Evolutionary conservation across 2,113 vertebrate species (phyloP).

Genomic region (Nyctereutes procyonoides): DNA sequence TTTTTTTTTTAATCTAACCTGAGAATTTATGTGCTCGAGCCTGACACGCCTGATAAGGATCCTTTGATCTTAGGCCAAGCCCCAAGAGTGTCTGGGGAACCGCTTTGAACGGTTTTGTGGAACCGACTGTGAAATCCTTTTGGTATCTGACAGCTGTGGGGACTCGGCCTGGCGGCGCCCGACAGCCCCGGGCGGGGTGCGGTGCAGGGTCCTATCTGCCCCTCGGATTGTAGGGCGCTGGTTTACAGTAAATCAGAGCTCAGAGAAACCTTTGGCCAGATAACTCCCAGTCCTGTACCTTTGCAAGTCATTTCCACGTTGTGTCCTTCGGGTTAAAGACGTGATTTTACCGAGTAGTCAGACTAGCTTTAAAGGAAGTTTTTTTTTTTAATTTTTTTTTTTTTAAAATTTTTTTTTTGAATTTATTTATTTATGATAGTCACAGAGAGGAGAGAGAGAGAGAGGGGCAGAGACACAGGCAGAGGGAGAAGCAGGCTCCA

Average conservation of each 20-base stretch:
- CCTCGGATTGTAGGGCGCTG: background rate
- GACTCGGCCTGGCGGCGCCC: background rate
- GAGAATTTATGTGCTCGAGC: background rate
- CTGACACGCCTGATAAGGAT: background rate
- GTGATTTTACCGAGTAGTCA: background rate
- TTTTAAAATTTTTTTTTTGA: no score
- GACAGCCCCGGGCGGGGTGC: background rate
- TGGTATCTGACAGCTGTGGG: slow-evolving; percentile 44
- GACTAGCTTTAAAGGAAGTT: background rate
- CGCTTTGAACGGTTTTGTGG: slow-evolving; percentile 42
- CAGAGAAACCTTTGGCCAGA: background rate
- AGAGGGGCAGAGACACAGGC: no score
- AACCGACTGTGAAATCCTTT: slow-evolving; percentile 46
- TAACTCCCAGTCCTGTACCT: background rate
- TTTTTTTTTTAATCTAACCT: background rate
- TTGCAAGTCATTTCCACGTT: background rate
- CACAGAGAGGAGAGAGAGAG: no score
- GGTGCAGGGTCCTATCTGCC: background rate
- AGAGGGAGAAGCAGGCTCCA: no score
- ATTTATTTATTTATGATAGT: no score
- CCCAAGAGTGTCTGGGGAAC: background rate
- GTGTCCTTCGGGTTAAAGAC: background rate
- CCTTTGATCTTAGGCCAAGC: background rate
- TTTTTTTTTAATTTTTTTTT: no score
- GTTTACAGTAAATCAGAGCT: background rate